Percentiles rank a stretch among this genome's conserved stretches.
Evolutionary conservation across 53 echinoderm and acorn worm species (phyloP).

Genomic region (Pentamera pediparva): DNA sequence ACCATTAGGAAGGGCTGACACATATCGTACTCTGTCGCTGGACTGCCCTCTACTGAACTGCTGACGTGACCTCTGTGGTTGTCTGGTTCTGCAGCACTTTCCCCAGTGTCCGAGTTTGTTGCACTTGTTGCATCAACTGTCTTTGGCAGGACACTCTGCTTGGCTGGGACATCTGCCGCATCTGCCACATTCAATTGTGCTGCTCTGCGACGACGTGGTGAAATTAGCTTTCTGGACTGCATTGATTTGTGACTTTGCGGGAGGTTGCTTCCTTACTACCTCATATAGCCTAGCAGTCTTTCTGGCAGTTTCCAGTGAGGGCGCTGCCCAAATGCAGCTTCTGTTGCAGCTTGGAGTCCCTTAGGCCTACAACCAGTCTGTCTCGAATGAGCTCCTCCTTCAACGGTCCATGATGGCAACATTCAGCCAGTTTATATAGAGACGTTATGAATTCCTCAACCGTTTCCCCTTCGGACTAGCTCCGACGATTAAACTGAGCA

Average conservation of each 20-base stretch:
- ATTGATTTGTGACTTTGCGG: too few relatives aligned
- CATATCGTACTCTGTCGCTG: too few relatives aligned
- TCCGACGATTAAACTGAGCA: not conserved
- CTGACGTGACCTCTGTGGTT: not conserved
- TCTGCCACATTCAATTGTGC: too few relatives aligned
- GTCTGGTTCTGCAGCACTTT: not conserved
- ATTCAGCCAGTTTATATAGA: constrained; percentile 33
- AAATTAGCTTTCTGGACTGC: too few relatives aligned
- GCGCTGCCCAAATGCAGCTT: constrained; percentile 9
- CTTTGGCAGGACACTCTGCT: constrained; percentile 69
- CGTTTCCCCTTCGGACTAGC: not conserved
- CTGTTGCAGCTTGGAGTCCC: constrained; percentile 12
- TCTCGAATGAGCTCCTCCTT: constrained; percentile 54
- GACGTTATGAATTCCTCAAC: not conserved
- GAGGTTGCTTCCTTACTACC: not conserved
- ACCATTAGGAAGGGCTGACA: too few relatives aligned
- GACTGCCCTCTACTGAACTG: too few relatives aligned
- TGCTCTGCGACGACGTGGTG: too few relatives aligned
- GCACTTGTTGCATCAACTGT: constrained; percentile 32
- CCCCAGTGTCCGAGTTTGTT: constrained; percentile 32
- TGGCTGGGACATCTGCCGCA: too few relatives aligned
- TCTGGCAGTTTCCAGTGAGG: not conserved
- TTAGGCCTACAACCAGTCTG: constrained; percentile 42
- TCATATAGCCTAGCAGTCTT: not conserved
- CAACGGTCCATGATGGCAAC: constrained; percentile 40